phyloP scores from a whole-genome alignment of 2,888 invertebrate genomes.

The Drosophila putrida region DNA sequence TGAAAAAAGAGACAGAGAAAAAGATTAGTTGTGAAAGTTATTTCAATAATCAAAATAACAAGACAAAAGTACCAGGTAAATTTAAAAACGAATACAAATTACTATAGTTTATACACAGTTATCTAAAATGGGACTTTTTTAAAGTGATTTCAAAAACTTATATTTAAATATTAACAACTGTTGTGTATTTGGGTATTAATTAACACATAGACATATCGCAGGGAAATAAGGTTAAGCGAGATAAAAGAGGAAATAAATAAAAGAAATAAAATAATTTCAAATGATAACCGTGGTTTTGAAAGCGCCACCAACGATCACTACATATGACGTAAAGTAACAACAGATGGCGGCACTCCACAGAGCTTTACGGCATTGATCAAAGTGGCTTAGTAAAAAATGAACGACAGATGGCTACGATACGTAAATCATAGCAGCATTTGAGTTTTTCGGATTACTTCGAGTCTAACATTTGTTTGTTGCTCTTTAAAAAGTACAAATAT shows the following conservation, averaged over 20 bases:
- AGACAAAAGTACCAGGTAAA: too few species aligned
- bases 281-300: background rate
- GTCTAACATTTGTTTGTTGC: constrained; percentile 12
- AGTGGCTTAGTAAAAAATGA: constrained; percentile 23
- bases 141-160: too few species aligned
- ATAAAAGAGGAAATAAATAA: too few species aligned
- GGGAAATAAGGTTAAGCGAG: too few species aligned
- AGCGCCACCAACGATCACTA: background rate
- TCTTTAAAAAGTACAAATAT: constrained; percentile 28
- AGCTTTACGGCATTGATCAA: constrained; percentile 17
- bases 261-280: background rate
- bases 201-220: too few species aligned
- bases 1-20: constrained; percentile 74
- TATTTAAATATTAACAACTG: too few species aligned
- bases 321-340: background rate
- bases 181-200: too few species aligned
- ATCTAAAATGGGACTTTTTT: too few species aligned
- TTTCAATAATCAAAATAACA: too few species aligned
- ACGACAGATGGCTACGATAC: constrained; percentile 8
- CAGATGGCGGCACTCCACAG: constrained; percentile 1
- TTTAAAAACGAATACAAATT: too few species aligned
- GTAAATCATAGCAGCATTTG: constrained; percentile 37
- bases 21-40: background rate
- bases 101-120: too few species aligned
- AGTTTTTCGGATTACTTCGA: constrained; percentile 44